Percentiles rank a stretch among this genome's conserved stretches.
Conservation (phyloP, 1,140 invertebrate species). For the Trichonephila inaurata region DNA sequence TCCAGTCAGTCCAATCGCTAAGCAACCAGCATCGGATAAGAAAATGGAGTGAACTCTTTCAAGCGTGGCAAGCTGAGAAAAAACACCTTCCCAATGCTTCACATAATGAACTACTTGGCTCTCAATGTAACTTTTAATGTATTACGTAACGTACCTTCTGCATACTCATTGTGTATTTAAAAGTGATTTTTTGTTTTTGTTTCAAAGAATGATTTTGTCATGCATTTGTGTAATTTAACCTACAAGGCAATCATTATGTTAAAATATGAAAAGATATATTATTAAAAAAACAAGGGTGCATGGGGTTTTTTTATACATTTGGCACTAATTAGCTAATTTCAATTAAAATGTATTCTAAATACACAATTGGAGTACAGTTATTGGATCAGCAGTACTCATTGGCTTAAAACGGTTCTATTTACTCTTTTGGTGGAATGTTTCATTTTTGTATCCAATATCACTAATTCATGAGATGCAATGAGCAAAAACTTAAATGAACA, state of each 20-base stretch:
- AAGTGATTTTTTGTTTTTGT: not conserved
- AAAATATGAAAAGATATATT: not conserved
- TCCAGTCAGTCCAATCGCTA: slow-evolving; percentile 14
- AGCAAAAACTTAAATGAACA: too few relatives aligned
- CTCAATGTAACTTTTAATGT: slow-evolving; percentile 24
- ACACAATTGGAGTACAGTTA: too few relatives aligned
- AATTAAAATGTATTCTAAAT: too few relatives aligned
- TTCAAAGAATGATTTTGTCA: not conserved
- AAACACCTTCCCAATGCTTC: slow-evolving; percentile 9
- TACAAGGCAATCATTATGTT: not conserved
- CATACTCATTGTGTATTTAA: not conserved
- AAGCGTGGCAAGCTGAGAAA: not conserved
- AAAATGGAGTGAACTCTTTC: not conserved
- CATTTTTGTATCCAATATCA: too few relatives aligned
- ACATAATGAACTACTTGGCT: slow-evolving; percentile 24
- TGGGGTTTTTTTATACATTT: too few relatives aligned
- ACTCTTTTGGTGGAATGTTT: too few relatives aligned
- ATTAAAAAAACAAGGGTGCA: too few relatives aligned
- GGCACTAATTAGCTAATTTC: too few relatives aligned
- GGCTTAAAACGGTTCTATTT: too few relatives aligned
- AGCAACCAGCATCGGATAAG: not conserved
- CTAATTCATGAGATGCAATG: too few relatives aligned
- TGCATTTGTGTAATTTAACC: not conserved
- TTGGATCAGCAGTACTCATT: too few relatives aligned
- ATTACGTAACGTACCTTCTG: slow-evolving; percentile 9